Conservation (phyloP, 1,140 invertebrate species). For the Dinoponera quadriceps region DNA sequence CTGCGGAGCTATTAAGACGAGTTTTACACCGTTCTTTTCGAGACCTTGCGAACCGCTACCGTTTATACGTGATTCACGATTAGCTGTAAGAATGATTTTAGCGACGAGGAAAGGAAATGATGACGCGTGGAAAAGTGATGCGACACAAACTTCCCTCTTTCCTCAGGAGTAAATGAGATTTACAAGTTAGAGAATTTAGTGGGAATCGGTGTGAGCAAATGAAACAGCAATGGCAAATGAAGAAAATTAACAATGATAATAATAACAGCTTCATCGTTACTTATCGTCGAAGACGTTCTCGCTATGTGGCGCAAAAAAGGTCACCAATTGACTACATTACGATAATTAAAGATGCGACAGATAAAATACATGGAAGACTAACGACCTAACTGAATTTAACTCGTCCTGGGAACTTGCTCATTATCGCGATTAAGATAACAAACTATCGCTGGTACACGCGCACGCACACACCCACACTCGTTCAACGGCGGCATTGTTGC, state of each 20-base stretch:
- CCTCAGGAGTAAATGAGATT: too few relatives aligned
- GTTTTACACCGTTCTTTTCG: background rate
- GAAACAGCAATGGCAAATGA: too few relatives aligned
- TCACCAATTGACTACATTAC: background rate
- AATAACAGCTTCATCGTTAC: too few relatives aligned
- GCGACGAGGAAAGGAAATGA: too few relatives aligned
- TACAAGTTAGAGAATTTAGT: too few relatives aligned
- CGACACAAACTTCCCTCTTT: too few relatives aligned
- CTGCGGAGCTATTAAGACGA: background rate
- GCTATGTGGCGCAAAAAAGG: too few relatives aligned
- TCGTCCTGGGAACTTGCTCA: background rate
- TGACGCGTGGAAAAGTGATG: too few relatives aligned
- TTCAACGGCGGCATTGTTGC: background rate
- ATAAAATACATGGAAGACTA: background rate
- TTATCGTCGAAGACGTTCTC: too few relatives aligned
- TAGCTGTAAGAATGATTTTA: background rate
- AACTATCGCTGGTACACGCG: background rate
- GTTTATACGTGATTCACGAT: background rate
- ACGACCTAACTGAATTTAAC: background rate
- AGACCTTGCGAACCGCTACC: background rate
- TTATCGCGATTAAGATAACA: constrained; percentile 13
- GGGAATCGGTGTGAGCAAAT: too few relatives aligned
- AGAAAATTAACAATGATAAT: too few relatives aligned
- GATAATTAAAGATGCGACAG: background rate
- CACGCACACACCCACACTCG: background rate